phyloP scores from a whole-genome alignment of 2,888 invertebrate species.

The Neoascia interrupta region DNA sequence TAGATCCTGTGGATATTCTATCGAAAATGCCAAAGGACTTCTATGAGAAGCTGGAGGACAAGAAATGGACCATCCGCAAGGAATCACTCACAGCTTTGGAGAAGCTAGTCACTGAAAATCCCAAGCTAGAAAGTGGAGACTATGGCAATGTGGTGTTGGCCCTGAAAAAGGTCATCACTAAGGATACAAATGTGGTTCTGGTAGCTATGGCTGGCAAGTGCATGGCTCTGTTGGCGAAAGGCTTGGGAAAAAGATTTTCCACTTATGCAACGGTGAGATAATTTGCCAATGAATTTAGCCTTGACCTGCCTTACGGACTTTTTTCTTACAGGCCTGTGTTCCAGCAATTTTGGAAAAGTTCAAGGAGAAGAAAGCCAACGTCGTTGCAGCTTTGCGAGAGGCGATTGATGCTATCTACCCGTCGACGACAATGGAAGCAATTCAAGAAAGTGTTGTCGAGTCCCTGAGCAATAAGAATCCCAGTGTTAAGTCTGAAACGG shows the following conservation, averaged over 20 bases:
- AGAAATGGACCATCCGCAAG: constrained; percentile 98
- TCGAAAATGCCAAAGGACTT: constrained; percentile 97
- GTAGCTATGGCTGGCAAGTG: constrained; percentile 93
- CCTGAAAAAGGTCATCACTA: constrained; percentile 93
- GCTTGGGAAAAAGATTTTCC: constrained; percentile 92
- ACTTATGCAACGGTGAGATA: constrained; percentile 84
- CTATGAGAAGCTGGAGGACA: constrained; percentile 95
- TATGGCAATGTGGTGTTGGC: constrained; percentile 93
- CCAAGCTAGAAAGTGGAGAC: constrained; percentile 94
- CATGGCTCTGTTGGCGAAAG: constrained; percentile 89
- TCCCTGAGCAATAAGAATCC: constrained; percentile 96
- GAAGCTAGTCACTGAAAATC: constrained; percentile 85
- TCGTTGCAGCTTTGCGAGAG: constrained; percentile 92
- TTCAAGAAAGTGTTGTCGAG: constrained; percentile 91
- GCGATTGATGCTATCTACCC: constrained; percentile 93
- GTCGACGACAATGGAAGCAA: constrained; percentile 89
- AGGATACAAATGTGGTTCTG: constrained; percentile 97
- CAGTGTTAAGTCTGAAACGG: constrained; percentile 91
- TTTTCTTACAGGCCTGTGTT: constrained; percentile 82
- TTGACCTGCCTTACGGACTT: not conserved
- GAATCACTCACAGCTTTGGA: constrained; percentile 93
- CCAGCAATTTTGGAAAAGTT: constrained; percentile 95
- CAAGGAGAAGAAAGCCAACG: constrained; percentile 96
- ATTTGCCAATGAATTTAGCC: not conserved
- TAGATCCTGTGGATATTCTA: constrained; percentile 95